Base-by-base conservation (phyloP, 2,888 invertebrate species). In the Drosophila koepferae region DNA sequence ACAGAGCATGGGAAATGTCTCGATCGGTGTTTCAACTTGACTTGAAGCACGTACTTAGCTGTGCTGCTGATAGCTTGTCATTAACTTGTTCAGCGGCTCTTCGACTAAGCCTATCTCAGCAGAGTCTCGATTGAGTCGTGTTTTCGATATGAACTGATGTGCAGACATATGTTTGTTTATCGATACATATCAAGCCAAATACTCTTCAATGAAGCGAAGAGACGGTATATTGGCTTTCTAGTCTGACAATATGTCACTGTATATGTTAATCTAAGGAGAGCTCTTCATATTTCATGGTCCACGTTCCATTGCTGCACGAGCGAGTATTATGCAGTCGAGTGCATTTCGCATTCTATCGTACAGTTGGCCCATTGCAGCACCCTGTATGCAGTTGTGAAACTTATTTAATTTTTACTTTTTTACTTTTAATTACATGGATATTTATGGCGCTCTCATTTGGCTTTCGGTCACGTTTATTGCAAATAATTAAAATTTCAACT, bases 401-500 rank as follows among this genome's bases (percentile, higher is more conserved):
- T 59, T 41, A 46, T 43, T 56, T 16, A 54, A 54, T 60, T 31
- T 43, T 63, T 38, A 44, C 8, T 34, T 60, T 31, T 43, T 63
- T 38, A 44, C 8, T 34, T 55, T 74, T 43, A 51, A 78, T 73
- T 59, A 55, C 55, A 63, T 55, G 48, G 36, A 23, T 58, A 58
- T 51, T 60, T 28, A 40, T 4, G 34, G 56, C 65, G 54, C 60
- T 59, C 44, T 23, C 72, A 81, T 64, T 86, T 63, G 51, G 44
- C 48, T 40, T 41, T 76, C 66, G 66, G 85, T 72, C 84, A 84
- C 84, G 84, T 87, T 69, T 74, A 18, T 51, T 66, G 55, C 41
- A 64, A 89, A 87, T 87, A 79, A 74, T 84, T 76, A 67, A 59
- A 74, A 67, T 77, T 71, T 70, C 36, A 59, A 51, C 68, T 61